phyloP scores from a whole-genome alignment of 2,113 vertebrate species.

The Callorhinus ursinus region DNA sequence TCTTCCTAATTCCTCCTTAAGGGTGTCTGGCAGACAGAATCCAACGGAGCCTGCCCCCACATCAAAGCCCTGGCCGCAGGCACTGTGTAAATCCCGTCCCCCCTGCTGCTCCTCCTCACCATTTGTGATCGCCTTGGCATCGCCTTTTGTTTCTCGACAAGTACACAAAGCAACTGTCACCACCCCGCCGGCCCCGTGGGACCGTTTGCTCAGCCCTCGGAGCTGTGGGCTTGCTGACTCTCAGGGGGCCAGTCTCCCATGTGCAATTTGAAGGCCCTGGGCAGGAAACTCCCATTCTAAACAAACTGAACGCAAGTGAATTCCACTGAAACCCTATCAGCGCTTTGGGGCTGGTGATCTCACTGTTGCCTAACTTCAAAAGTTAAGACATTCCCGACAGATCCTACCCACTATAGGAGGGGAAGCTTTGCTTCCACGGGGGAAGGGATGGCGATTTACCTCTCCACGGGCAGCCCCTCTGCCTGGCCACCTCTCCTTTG shows the following conservation, averaged over 20 bases:
- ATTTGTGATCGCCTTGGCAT: background rate
- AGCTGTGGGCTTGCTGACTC: background rate
- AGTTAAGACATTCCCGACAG: fast-evolving
- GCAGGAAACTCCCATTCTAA: background rate
- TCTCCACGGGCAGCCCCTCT: too few species aligned
- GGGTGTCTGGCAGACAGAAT: background rate
- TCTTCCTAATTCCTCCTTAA: background rate
- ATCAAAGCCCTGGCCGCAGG: background rate
- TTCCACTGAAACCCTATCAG: background rate
- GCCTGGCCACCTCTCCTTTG: too few species aligned
- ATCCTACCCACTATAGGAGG: fast-evolving
- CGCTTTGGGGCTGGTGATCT: background rate
- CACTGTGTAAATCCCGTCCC: fast-evolving
- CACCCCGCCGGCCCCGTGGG: fast-evolving
- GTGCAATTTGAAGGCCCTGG: background rate
- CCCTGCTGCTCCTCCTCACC: too few species aligned
- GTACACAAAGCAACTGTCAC: background rate
- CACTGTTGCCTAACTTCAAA: background rate
- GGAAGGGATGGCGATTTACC: background rate
- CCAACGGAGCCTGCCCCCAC: background rate
- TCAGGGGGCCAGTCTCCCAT: background rate
- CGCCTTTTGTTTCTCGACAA: background rate
- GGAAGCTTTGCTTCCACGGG: fast-evolving
- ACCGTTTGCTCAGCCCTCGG: background rate
- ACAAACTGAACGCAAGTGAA: background rate